phyloP scores from a whole-genome alignment of 2,888 invertebrate species.

The Hymenopus coronatus region DNA sequence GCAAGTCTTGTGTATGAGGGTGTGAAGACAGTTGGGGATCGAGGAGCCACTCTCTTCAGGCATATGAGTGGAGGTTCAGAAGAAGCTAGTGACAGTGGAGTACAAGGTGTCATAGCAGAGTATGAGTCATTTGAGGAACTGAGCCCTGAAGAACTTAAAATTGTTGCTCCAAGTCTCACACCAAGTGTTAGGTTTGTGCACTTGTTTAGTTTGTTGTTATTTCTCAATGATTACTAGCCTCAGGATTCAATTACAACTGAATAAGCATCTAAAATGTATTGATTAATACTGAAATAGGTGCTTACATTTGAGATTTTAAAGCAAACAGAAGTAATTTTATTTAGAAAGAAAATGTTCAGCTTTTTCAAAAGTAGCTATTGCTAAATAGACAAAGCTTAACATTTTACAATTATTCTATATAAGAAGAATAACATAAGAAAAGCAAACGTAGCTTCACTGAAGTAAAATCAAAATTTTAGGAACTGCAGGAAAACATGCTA shows the following conservation, averaged over 20 bases:
- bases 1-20: slow-evolving; percentile 72
- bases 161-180: slow-evolving; percentile 43
- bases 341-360: too few relatives aligned
- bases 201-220: not conserved
- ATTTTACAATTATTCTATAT: too few relatives aligned
- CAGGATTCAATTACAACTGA: not conserved
- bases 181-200: slow-evolving; percentile 41
- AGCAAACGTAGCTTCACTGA: too few relatives aligned
- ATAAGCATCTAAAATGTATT: not conserved
- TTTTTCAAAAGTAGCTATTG: too few relatives aligned
- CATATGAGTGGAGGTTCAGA: slow-evolving; percentile 74
- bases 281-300: too few relatives aligned
- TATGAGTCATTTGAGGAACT: slow-evolving; percentile 51
- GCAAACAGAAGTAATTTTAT: too few relatives aligned
- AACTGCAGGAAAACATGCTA: too few relatives aligned
- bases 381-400: too few relatives aligned
- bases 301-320: too few relatives aligned
- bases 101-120: slow-evolving; percentile 25
- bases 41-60: slow-evolving; percentile 67
- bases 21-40: slow-evolving; percentile 71
- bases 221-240: not conserved
- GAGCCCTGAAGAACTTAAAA: slow-evolving; percentile 39
- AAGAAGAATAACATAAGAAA: too few relatives aligned
- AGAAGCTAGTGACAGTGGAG: slow-evolving; percentile 57
- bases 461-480: too few relatives aligned